phyloP scores from a whole-genome alignment of 1,140 invertebrate species.

The Drosophila takahashii region DNA sequence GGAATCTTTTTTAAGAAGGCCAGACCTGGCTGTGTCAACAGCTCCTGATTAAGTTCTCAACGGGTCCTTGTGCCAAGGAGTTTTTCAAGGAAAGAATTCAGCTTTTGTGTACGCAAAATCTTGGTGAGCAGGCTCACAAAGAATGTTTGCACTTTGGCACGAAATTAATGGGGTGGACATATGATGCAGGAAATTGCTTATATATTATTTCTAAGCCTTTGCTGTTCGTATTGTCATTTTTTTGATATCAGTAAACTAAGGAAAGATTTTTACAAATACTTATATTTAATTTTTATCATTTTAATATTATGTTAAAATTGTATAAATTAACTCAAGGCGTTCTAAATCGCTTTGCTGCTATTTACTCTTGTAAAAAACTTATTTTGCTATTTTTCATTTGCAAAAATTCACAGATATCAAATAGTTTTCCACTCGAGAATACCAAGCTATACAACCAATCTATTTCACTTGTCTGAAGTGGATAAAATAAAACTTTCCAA shows the following conservation, averaged over 20 bases:
- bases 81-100: slow-evolving; percentile 26
- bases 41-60: slow-evolving; percentile 58
- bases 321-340: no score
- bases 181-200: slow-evolving; percentile 19
- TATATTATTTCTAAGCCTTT: slow-evolving; percentile 20
- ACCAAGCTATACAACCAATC: neutral
- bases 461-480: slow-evolving; percentile 12
- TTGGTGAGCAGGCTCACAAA: slow-evolving; percentile 16
- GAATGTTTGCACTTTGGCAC: slow-evolving; percentile 23
- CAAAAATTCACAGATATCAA: neutral
- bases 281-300: no score
- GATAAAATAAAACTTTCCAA: slow-evolving; percentile 3
- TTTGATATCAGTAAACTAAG: neutral
- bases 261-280: no score
- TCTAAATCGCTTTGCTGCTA: neutral
- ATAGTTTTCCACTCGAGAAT: slow-evolving; percentile 3
- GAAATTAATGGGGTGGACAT: slow-evolving; percentile 18
- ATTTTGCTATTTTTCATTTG: neutral
- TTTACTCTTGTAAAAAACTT: neutral
- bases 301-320: no score
- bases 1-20: slow-evolving; percentile 15
- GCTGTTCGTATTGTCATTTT: neutral
- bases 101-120: neutral
- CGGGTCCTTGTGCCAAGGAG: slow-evolving; percentile 12
- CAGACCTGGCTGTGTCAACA: slow-evolving; percentile 42